Evolutionary conservation across 2,888 invertebrate genomes (phyloP).

Genomic region (Steromphala cineraria): DNA sequence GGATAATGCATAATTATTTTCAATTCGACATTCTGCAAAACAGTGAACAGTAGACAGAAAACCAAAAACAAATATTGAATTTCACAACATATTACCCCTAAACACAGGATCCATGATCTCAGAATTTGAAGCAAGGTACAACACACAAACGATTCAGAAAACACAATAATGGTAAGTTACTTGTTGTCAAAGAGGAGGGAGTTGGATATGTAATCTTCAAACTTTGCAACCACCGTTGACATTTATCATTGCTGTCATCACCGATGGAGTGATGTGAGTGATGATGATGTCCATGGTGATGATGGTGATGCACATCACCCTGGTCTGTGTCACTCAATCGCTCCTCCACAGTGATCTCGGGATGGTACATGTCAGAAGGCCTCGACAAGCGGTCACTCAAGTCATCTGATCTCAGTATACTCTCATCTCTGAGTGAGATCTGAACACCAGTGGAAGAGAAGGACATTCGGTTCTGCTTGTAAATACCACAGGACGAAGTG

Average conservation of each 20-base stretch:
- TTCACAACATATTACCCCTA: no score
- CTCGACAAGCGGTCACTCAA: slow-evolving; percentile 19
- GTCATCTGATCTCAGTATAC: slow-evolving; percentile 25
- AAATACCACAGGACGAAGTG: slow-evolving; percentile 28
- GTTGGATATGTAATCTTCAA: slow-evolving; percentile 61
- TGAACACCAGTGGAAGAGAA: background rate
- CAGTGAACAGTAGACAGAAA: no score
- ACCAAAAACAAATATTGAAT: no score
- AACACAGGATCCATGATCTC: no score
- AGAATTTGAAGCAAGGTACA: no score
- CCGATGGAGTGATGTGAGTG: slow-evolving; percentile 30
- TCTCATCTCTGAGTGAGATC: slow-evolving; percentile 31
- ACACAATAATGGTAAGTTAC: background rate
- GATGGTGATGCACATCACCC: background rate
- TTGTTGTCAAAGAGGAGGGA: slow-evolving; percentile 53
- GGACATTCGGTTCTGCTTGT: background rate
- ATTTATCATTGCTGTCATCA: slow-evolving; percentile 56
- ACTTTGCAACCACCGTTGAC: slow-evolving; percentile 63
- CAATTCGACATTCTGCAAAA: no score
- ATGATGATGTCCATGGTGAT: background rate
- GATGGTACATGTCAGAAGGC: slow-evolving; percentile 26
- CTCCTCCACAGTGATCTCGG: slow-evolving; percentile 28
- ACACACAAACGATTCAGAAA: background rate
- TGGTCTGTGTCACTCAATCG: slow-evolving; percentile 29
- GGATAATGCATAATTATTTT: no score